Evolutionary conservation across 1,140 invertebrate species (phyloP).

Genomic region (Temnothorax nylanderi): DNA sequence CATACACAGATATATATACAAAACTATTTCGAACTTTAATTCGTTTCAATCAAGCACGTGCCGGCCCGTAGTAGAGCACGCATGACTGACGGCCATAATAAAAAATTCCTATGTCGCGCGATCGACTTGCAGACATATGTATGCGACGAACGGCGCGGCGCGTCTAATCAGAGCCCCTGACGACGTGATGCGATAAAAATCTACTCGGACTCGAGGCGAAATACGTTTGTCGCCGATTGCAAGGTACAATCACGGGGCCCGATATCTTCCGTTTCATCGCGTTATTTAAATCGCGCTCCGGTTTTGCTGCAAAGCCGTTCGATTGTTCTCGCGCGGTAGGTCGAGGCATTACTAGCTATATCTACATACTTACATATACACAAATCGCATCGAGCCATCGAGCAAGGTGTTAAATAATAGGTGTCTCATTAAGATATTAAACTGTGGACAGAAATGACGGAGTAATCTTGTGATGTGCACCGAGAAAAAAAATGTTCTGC

Average conservation of each 20-base stretch:
- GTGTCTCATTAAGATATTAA: neutral
- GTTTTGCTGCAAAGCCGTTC: constrained; percentile 22
- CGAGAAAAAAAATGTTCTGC: too few relatives aligned
- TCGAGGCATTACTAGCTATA: neutral
- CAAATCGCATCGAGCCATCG: neutral
- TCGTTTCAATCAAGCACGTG: neutral
- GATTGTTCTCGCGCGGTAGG: neutral
- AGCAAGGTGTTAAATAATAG: neutral
- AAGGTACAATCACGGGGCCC: neutral
- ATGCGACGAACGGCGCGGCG: neutral
- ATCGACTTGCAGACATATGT: constrained; percentile 17
- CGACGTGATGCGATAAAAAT: constrained; percentile 45
- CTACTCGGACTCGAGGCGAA: constrained; percentile 16
- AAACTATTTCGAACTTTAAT: constrained; percentile 17
- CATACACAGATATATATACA: neutral
- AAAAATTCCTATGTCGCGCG: constrained; percentile 30
- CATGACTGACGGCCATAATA: constrained; percentile 18
- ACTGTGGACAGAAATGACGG: neutral
- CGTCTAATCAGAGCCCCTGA: constrained; percentile 42
- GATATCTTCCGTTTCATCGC: constrained; percentile 24
- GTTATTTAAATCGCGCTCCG: constrained; percentile 49
- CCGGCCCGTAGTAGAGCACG: neutral
- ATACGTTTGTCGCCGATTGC: constrained; percentile 42
- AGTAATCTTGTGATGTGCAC: constrained; percentile 1
- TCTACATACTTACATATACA: too few relatives aligned